Conservation (phyloP, 2,113 vertebrate species). For the Dipodomys merriami region DNA sequence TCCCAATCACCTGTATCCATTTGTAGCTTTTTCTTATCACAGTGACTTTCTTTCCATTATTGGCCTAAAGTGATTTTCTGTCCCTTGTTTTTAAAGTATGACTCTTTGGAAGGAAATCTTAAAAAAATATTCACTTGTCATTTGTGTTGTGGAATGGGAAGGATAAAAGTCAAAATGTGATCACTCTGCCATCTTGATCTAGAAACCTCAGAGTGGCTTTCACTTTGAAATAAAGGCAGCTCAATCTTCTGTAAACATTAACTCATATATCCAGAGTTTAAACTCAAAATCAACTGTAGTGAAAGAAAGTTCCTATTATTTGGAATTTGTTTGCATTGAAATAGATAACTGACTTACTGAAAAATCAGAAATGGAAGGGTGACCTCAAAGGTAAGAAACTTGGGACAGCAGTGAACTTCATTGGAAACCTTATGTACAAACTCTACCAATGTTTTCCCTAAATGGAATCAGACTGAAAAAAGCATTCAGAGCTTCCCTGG, state of each 20-base stretch:
- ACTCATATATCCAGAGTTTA: neutral
- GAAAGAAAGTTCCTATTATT: neutral
- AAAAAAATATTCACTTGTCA: neutral
- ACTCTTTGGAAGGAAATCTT: neutral
- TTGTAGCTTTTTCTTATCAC: neutral
- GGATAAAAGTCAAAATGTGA: neutral
- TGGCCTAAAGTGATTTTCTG: neutral
- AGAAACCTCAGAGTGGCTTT: neutral
- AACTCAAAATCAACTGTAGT: neutral
- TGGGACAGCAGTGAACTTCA: conserved; percentile 12
- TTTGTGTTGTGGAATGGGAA: neutral
- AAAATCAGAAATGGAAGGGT: neutral
- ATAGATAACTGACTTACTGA: neutral
- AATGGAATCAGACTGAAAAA: conserved; percentile 41
- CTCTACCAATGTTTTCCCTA: conserved; percentile 69
- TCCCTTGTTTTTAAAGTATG: neutral
- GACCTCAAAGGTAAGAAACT: neutral
- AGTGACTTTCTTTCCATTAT: neutral
- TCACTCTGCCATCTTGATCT: neutral
- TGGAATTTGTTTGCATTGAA: neutral
- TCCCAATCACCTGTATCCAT: neutral
- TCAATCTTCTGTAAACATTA: neutral
- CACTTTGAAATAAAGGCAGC: neutral
- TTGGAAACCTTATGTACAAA: conserved; percentile 49
- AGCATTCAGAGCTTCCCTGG: neutral